A percentile compares a stretch with the other conserved stretches of the same genome.
phyloP scores from a whole-genome alignment of 2,113 vertebrate genomes.

The Delphinapterus leucas region DNA sequence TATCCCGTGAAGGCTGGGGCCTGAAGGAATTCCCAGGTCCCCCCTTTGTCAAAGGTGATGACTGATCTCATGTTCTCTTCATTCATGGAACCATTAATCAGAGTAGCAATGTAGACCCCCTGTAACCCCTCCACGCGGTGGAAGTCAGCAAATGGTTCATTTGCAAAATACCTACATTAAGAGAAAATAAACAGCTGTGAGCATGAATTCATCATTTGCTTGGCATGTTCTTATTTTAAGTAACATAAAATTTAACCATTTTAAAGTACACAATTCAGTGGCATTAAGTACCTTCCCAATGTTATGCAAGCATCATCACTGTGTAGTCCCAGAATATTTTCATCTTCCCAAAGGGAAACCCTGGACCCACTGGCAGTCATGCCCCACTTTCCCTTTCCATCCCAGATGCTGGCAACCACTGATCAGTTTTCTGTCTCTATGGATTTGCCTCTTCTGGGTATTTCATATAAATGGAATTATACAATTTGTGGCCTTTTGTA shows the following conservation, averaged over 20 bases:
- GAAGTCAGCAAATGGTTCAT: conserved; percentile 95
- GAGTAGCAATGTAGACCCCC: conserved; percentile 95
- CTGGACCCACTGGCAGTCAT: background rate
- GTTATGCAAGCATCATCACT: background rate
- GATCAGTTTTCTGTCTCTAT: background rate
- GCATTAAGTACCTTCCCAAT: background rate
- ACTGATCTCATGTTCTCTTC: conserved; percentile 97
- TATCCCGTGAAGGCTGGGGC: conserved; percentile 89
- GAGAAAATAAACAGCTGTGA: background rate
- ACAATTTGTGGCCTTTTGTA: background rate
- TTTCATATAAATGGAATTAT: background rate
- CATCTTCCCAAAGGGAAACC: background rate
- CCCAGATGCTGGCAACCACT: background rate
- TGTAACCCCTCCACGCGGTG: conserved; percentile 94
- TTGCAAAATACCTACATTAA: conserved; percentile 92
- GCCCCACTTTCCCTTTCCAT: background rate
- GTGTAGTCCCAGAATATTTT: background rate
- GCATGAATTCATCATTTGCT: background rate
- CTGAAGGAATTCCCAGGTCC: conserved; percentile 97
- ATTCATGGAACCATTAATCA: conserved; percentile 91
- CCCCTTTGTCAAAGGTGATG: conserved; percentile 99
- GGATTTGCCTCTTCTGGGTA: background rate
- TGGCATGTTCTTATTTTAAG: background rate
- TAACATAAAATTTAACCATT: background rate
- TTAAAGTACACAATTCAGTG: background rate